These are phyloP conservation scores for Chondrilla cf. caribensis DNA, from an alignment of 37 sponge, comb jelly and placozoan genomes.

Conservation along the genomic window DNA sequence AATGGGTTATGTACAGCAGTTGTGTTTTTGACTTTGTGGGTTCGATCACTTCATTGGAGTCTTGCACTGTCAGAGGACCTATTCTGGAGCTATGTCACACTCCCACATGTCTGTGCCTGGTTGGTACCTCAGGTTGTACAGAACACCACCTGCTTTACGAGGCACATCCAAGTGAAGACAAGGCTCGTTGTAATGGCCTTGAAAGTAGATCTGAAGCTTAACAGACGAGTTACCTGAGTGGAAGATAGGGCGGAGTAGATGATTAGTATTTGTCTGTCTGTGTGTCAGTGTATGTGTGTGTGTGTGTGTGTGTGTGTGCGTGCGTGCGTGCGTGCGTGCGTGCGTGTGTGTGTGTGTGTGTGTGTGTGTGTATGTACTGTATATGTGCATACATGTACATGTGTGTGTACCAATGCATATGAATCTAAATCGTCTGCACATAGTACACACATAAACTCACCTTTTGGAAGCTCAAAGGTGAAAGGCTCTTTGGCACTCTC, in stretches of 20 bases:
- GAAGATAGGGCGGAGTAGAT: not conserved
- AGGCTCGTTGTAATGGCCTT: slow-evolving; percentile 76
- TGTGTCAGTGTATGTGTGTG: slow-evolving; percentile 20
- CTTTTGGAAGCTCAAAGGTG: not conserved
- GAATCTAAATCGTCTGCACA: too few relatives aligned
- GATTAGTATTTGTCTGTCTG: slow-evolving; percentile 16
- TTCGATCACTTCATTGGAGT: too few relatives aligned
- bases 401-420: too few relatives aligned
- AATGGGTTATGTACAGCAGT: too few relatives aligned
- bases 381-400: too few relatives aligned
- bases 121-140: slow-evolving; percentile 2
- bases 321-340: too few relatives aligned
- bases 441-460: too few relatives aligned
- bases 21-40: too few relatives aligned
- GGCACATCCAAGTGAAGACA: slow-evolving; percentile 27
- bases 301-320: not conserved
- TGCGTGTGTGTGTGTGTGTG: too few relatives aligned
- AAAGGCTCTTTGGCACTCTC: not conserved
- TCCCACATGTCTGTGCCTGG: not conserved
- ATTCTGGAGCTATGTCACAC: not conserved
- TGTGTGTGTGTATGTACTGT: too few relatives aligned
- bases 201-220: slow-evolving; percentile 44
- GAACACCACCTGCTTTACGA: not conserved
- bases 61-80: too few relatives aligned
- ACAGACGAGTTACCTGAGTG: not conserved